Base-by-base conservation (phyloP, 1,140 invertebrate species). In the Nylanderia fulva region DNA sequence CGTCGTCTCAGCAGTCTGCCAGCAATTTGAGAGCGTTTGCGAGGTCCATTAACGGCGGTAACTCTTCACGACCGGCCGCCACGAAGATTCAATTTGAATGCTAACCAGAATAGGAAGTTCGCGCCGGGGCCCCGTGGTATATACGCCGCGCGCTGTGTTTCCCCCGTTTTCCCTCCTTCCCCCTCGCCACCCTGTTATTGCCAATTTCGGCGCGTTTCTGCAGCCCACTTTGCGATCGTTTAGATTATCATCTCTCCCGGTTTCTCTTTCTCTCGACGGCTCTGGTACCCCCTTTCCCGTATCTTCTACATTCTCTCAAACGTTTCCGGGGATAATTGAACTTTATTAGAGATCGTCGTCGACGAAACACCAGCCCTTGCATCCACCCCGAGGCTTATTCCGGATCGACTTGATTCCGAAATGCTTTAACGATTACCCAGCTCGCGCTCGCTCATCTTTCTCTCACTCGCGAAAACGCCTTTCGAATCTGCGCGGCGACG, bases 21-120 rank as follows among this genome's bases (percentile, higher is more conserved):
- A 88, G 89, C 90, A 94, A 94, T 93, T 93, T 91, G 90, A 84
- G 87, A 86, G 86, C 86, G 86, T 91, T 91, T 91, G 90, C 91
- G 88, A 90, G 89, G 90, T 91, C 91, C 92, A 93, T 93, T 94
- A 94, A 94, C 91, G 91, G 89, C 86, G 90, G 87, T 91, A 92
- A 93, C 93, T 93, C 92, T 93, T 93, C 92, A 90, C 91, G 89
- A 93, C 86, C 89, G 88, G 88, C 89, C 90, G 88, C 90, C 90
- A 89, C 90, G 91, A 92, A 90, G 92, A 94, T 94, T 94, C 92
- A 92, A 94, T 94, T 94, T 93, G 90, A 94, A 94, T 93, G 92
- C 91, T 93, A 94, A 93, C 90, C 91, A 94, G 91, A 93, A 91
- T 88, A 92, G 91, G 91, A 93, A 93, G 91, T 93, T 92, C 85